Evolutionary conservation across 2,888 invertebrate species (phyloP), one percentile per base, ranked within the genome.

Genomic region (Smittia sp.): DNA sequence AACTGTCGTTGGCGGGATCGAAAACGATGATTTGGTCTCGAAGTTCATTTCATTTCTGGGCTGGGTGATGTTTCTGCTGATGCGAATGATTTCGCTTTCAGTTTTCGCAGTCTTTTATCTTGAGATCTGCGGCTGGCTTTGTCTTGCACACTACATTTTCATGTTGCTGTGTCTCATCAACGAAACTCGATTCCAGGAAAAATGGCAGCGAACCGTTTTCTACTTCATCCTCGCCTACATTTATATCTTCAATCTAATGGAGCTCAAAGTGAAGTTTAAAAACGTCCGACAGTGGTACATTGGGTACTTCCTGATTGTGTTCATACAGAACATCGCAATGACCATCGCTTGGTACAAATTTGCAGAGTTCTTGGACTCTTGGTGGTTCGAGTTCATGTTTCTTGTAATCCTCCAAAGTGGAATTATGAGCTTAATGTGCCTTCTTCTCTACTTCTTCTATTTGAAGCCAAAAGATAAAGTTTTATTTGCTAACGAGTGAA

Each of bases 201-300:
- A 73, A 65, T 65, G 65, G 73, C 63, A 85, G 73, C 83, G 83
- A 74, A 83, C 84, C 18, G 79, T 85, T 1, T 91, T 90, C 80
- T 89, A 89, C 78, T 78, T 91, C 75, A 88, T 91, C 79, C 85
- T 92, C 18, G 89, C 90, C 13, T 86, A 90, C 76, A 85, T 92
- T 75, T 92, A 90, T 78, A 84, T 91, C 73, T 89, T 92, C 79
- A 89, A 90, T 78, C 83, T 92, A 62, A 87, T 93, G 78, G 93
- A 93, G 81, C 91, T 92, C 77, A 89, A 91, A 79, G 86, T 92
- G 74, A 88, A 89, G 80, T 92, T 92, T 79, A 88, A 88, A 76
- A 88, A 89, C 78, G 86, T 90, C 20, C 86, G 88, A 2, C 84
- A 87, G 73, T 90, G 91, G 86, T 88, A 91, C 77, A 82, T 86